Evolutionary conservation across 1,140 invertebrate genomes (phyloP).

Genomic region (Megathymus violae): DNA sequence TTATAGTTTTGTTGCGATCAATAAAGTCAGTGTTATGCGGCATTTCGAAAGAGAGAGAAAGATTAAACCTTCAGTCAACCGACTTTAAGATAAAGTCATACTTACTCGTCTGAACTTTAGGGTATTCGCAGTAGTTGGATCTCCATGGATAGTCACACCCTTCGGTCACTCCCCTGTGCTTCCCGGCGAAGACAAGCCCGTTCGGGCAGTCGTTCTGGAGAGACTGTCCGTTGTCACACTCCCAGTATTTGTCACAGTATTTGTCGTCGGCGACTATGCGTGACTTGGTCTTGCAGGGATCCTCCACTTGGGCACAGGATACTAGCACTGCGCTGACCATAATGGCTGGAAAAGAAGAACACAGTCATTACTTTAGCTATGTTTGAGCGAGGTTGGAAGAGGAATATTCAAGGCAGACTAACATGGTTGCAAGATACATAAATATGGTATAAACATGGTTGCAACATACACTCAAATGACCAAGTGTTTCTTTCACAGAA

Average conservation of each 20-base stretch:
- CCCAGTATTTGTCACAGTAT: conserved; percentile 95
- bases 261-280: conserved; percentile 90
- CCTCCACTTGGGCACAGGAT: conserved; percentile 81
- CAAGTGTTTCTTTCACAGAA: too few species aligned
- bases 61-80: too few species aligned
- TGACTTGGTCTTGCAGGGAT: conserved; percentile 91
- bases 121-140: conserved; percentile 92
- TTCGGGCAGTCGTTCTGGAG: conserved; percentile 95
- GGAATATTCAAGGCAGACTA: too few species aligned
- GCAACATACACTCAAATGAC: too few species aligned
- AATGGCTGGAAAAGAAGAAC: conserved; percentile 50
- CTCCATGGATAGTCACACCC: conserved; percentile 95
- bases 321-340: conserved; percentile 48
- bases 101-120: conserved; percentile 81
- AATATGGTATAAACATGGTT: not conserved
- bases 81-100: too few species aligned
- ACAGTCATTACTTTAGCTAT: conserved; percentile 1
- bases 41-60: too few species aligned
- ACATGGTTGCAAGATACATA: too few species aligned
- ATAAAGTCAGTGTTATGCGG: too few species aligned
- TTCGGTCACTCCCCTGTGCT: conserved; percentile 93
- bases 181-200: conserved; percentile 94
- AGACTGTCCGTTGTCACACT: conserved; percentile 89
- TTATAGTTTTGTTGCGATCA: too few species aligned
- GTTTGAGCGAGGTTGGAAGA: too few species aligned